These are phyloP conservation scores for Diarsia brunnea DNA, from an alignment of 2,888 invertebrate species.

Conservation along the genomic window DNA sequence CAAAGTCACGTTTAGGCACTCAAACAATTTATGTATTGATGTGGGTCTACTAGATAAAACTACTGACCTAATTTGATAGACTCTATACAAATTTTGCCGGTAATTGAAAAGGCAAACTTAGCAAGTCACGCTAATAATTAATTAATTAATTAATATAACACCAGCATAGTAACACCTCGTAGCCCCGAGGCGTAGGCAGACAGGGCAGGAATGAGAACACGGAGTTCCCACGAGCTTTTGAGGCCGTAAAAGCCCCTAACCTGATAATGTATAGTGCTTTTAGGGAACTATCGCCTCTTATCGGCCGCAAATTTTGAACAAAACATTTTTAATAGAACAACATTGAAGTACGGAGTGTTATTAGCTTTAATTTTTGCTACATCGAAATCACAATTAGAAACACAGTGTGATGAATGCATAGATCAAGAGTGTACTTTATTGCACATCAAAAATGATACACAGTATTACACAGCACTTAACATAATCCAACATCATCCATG, in stretches of 20 bases:
- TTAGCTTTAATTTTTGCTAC: background rate
- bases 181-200: constrained; percentile 5
- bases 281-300: constrained; percentile 39
- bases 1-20: constrained; percentile 50
- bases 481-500: too few relatives aligned
- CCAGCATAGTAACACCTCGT: background rate
- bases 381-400: background rate
- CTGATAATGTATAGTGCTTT: constrained; percentile 43
- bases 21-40: constrained; percentile 42
- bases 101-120: constrained; percentile 41
- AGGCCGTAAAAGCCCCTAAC: constrained; percentile 32
- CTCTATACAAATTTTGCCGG: constrained; percentile 24
- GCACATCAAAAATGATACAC: background rate
- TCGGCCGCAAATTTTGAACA: constrained; percentile 9
- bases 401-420: background rate
- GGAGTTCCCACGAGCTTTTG: constrained; percentile 2
- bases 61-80: constrained; percentile 51
- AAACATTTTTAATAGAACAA: background rate
- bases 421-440: background rate
- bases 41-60: constrained; percentile 41
- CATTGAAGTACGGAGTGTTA: background rate
- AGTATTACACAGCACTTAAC: background rate
- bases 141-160: constrained; percentile 38
- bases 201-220: background rate
- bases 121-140: constrained; percentile 65